Conservation (phyloP, 2,888 invertebrate genomes). For the Ochropacha duplaris region DNA sequence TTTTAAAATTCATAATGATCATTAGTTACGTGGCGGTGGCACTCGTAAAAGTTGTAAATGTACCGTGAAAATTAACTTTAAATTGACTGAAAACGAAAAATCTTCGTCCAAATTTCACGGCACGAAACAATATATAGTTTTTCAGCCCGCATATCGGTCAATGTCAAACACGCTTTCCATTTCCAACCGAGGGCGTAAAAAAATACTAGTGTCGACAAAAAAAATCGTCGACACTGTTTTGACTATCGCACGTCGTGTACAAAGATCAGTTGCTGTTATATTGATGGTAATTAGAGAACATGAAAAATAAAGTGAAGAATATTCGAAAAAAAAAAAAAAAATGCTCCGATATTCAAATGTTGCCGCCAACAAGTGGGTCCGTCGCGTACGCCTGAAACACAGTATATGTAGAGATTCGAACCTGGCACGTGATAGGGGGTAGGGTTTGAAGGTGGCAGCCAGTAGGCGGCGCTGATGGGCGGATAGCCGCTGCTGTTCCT, state of each 20-base stretch:
- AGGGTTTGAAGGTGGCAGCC: conserved; percentile 91
- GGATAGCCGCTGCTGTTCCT: conserved; percentile 84
- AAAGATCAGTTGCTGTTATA: conserved; percentile 30
- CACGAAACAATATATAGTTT: conserved; percentile 53
- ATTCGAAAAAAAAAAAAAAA: not conserved
- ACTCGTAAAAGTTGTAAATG: conserved; percentile 28
- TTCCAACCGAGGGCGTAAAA: conserved; percentile 46
- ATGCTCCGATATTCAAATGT: conserved; percentile 4
- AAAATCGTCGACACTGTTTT: conserved; percentile 23
- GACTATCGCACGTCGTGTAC: conserved; percentile 27
- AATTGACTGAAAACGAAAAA: conserved; percentile 23
- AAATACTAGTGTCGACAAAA: conserved; percentile 30
- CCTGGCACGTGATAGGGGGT: conserved; percentile 94
- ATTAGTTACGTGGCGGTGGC: conserved; percentile 10
- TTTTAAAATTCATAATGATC: not conserved
- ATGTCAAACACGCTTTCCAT: conserved; percentile 69
- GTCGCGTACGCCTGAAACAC: conserved; percentile 6
- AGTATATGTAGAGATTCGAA: conserved; percentile 59
- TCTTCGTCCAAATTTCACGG: conserved; percentile 16
- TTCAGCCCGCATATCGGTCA: conserved; percentile 71
- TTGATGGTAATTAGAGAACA: not conserved
- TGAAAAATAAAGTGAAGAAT: too few relatives aligned
- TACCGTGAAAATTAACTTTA: conserved; percentile 23
- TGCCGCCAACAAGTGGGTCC: conserved; percentile 1
- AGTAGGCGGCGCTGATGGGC: conserved; percentile 92